These are phyloP conservation scores for Drosophila kanekoi DNA, from an alignment of 2,888 invertebrate species.

Conservation along the genomic window DNA sequence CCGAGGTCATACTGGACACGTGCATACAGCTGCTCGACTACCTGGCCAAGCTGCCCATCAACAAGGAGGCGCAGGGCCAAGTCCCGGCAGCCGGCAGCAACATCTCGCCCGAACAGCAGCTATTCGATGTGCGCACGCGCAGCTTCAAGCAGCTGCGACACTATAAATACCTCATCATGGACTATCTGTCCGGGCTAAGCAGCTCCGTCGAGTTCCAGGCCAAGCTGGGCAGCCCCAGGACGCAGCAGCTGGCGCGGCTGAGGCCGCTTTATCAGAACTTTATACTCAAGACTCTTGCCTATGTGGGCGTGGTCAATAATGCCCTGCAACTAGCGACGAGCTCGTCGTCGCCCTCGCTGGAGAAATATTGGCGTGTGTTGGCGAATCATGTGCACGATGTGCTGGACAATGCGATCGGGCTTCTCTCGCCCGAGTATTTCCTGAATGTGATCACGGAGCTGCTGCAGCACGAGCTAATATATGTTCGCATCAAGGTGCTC, in stretches of 20 bases:
- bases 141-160: constrained; percentile 91
- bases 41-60: constrained; percentile 88
- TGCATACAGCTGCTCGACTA: constrained; percentile 89
- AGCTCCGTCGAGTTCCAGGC: constrained; percentile 89
- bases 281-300: constrained; percentile 89
- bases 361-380: constrained; percentile 93
- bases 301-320: constrained; percentile 89
- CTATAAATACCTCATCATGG: constrained; percentile 92
- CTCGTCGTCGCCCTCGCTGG: constrained; percentile 85
- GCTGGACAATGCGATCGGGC: constrained; percentile 91
- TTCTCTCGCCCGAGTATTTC: constrained; percentile 93
- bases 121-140: constrained; percentile 88
- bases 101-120: constrained; percentile 63
- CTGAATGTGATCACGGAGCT: constrained; percentile 91
- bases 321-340: constrained; percentile 86
- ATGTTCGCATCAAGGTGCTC: constrained; percentile 92
- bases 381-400: constrained; percentile 92
- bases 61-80: constrained; percentile 84
- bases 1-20: constrained; percentile 87
- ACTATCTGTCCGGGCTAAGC: constrained; percentile 90
- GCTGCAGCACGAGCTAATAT: constrained; percentile 89
- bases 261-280: constrained; percentile 89
- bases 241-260: constrained; percentile 86
- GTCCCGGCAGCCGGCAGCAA: background rate
- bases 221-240: constrained; percentile 87